Conservation (phyloP, 2,888 invertebrate genomes). For the Lamellibrachia satsuma region DNA sequence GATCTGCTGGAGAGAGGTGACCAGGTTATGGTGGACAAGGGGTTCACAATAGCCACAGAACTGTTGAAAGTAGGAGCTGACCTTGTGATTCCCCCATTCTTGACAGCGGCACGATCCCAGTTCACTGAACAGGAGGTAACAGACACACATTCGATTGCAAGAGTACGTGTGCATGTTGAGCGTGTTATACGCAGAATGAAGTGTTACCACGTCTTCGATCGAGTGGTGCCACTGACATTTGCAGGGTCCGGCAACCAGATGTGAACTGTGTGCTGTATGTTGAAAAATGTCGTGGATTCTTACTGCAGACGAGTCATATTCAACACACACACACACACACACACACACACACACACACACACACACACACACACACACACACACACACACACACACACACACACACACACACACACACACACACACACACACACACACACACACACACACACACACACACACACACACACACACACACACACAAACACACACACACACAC, state of each 20-base stretch:
- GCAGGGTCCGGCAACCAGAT: conserved; percentile 39
- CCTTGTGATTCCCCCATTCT: conserved; percentile 33
- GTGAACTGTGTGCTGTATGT: conserved; percentile 34
- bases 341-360: too few species aligned
- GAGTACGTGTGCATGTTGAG: conserved; percentile 18
- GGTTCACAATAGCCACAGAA: neutral
- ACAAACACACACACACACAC: too few species aligned
- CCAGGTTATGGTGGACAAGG: conserved; percentile 19
- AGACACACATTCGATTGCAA: neutral
- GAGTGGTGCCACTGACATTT: conserved; percentile 27
- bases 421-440: too few species aligned
- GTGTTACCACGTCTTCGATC: neutral
- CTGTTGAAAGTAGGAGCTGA: neutral
- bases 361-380: too few species aligned
- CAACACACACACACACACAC: neutral
- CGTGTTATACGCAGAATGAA: neutral
- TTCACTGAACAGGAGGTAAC: conserved; percentile 31
- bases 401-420: too few species aligned
- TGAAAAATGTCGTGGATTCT: neutral
- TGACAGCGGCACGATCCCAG: conserved; percentile 28
- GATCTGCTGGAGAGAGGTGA: neutral
- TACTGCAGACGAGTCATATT: neutral
- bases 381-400: too few species aligned
- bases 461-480: too few species aligned
- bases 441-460: too few species aligned